These are phyloP conservation scores for Podarcis cretensis DNA, from an alignment of 2,113 vertebrate genomes.

Conservation along the genomic window DNA sequence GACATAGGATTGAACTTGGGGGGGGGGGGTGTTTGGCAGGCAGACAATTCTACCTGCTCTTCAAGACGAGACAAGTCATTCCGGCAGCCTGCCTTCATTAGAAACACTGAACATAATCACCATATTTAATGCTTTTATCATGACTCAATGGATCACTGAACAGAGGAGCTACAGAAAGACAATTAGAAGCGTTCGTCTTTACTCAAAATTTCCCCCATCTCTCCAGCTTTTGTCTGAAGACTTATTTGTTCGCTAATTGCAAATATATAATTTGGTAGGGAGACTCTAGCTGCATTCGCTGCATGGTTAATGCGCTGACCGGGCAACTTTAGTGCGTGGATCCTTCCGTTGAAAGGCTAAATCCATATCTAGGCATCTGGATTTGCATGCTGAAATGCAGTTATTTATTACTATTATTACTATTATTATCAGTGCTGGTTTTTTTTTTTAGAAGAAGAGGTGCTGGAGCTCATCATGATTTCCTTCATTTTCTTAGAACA, in stretches of 20 bases:
- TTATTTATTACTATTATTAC: neutral
- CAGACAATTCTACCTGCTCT: slow-evolving; percentile 36
- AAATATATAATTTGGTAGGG: slow-evolving; percentile 73
- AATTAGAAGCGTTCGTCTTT: slow-evolving; percentile 63
- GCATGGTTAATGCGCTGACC: slow-evolving; percentile 63
- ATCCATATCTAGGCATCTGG: slow-evolving; percentile 21
- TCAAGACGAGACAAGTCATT: slow-evolving; percentile 51
- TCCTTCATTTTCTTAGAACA: no score
- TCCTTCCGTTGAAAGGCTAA: slow-evolving; percentile 5
- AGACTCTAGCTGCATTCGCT: slow-evolving; percentile 52
- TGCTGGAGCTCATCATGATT: no score
- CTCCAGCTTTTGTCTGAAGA: slow-evolving; percentile 69
- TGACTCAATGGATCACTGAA: slow-evolving; percentile 73
- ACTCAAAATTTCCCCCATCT: slow-evolving; percentile 46
- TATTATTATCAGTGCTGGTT: no score
- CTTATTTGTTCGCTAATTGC: slow-evolving; percentile 72
- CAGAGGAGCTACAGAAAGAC: slow-evolving; percentile 69
- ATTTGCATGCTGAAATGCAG: slow-evolving; percentile 28
- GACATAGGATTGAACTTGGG: neutral
- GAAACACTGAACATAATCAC: slow-evolving; percentile 71
- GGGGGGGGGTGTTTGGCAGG: neutral
- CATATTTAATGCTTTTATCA: slow-evolving; percentile 77
- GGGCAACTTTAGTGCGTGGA: slow-evolving; percentile 1
- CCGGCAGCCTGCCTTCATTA: slow-evolving; percentile 67
- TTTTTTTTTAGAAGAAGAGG: no score